Conservation (phyloP, 2,888 invertebrate genomes). For the Dynastes grantii region DNA sequence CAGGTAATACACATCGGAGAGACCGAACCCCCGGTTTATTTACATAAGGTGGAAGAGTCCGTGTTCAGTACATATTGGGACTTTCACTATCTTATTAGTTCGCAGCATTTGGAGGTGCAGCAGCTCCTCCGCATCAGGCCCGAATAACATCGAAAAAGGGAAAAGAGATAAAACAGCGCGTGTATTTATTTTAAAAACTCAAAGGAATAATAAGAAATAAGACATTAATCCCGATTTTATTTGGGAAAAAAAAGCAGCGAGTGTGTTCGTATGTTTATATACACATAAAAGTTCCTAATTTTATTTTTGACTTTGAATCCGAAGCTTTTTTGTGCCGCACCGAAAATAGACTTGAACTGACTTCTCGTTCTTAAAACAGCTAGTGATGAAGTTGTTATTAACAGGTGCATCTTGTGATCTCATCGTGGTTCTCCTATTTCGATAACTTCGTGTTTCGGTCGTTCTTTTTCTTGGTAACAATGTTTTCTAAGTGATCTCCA, state of each 20-base stretch:
- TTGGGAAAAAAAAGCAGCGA: neutral
- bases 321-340: slow-evolving; percentile 17
- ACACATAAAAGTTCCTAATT: slow-evolving; percentile 29
- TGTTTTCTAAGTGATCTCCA: slow-evolving; percentile 24
- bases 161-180: slow-evolving; percentile 1
- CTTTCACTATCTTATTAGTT: slow-evolving; percentile 71
- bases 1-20: slow-evolving; percentile 63
- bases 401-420: slow-evolving; percentile 42
- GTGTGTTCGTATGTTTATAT: slow-evolving; percentile 10
- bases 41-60: slow-evolving; percentile 67
- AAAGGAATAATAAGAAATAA: neutral
- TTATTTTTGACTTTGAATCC: slow-evolving; percentile 36
- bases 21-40: slow-evolving; percentile 64
- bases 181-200: neutral
- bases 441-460: neutral
- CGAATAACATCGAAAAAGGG: neutral
- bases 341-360: slow-evolving; percentile 22
- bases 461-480: slow-evolving; percentile 3
- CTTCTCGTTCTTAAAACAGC: neutral
- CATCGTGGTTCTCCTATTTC: neutral
- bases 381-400: slow-evolving; percentile 32
- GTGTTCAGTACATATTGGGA: slow-evolving; percentile 69
- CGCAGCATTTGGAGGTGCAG: slow-evolving; percentile 61
- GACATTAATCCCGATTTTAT: slow-evolving; percentile 3
- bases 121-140: slow-evolving; percentile 29